phyloP scores from a whole-genome alignment of 2,797 vertebrate species.

The Acanthurus leucopareius region DNA sequence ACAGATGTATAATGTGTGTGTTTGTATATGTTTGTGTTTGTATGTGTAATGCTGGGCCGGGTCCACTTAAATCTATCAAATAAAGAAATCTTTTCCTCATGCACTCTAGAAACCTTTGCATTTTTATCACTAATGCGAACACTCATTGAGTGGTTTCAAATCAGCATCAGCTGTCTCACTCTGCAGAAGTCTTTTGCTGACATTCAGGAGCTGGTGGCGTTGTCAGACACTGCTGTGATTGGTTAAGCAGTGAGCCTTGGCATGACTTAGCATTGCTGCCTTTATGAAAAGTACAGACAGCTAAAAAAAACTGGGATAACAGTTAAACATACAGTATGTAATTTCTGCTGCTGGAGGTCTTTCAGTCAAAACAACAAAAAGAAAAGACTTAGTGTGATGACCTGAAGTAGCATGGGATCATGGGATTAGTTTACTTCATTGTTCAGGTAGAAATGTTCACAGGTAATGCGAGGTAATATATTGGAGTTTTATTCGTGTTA shows the following conservation, averaged over 20 bases:
- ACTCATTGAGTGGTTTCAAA: too few species aligned
- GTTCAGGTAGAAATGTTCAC: too few species aligned
- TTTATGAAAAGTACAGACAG: not conserved
- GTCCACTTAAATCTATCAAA: conserved; percentile 6
- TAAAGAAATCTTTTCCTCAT: not conserved
- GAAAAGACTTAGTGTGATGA: too few species aligned
- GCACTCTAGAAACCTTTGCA: conserved; percentile 30
- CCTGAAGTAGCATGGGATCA: too few species aligned
- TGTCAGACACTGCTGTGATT: conserved; percentile 9
- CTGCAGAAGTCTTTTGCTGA: not conserved
- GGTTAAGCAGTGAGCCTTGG: not conserved
- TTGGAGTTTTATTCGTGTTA: too few species aligned
- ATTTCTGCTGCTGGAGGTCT: too few species aligned
- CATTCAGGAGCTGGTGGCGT: conserved; percentile 7
- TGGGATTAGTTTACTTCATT: too few species aligned
- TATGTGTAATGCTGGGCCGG: conserved; percentile 22
- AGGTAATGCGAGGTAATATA: too few species aligned
- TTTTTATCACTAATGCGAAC: not conserved
- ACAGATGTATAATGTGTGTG: conserved; percentile 16
- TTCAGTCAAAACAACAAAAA: too few species aligned
- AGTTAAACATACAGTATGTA: too few species aligned
- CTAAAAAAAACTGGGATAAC: not conserved
- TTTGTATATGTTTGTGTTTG: conserved; percentile 1
- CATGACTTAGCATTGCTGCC: not conserved
- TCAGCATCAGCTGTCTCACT: too few species aligned